phyloP scores from a whole-genome alignment of 2,797 vertebrate genomes.

The Phalanger gymnotis region DNA sequence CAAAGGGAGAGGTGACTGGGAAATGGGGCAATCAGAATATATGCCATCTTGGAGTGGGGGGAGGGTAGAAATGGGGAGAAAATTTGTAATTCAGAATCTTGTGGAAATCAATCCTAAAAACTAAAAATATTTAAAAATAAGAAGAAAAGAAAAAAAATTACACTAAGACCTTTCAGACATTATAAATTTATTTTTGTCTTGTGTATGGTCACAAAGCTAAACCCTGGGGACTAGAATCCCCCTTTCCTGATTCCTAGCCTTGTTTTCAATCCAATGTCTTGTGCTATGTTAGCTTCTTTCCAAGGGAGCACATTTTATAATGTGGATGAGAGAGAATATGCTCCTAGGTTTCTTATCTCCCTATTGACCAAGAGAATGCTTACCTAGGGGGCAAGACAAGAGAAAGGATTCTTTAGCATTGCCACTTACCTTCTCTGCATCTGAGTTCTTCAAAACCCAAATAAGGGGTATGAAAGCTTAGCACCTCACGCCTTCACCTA shows the following conservation, averaged over 20 bases:
- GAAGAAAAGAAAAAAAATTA: too few relatives aligned
- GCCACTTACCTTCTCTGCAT: background rate
- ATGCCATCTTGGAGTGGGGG: too few relatives aligned
- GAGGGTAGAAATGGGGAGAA: too few relatives aligned
- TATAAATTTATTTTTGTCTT: background rate
- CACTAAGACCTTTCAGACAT: background rate
- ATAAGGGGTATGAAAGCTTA: background rate
- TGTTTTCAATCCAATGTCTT: background rate
- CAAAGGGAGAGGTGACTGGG: too few relatives aligned
- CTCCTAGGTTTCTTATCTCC: background rate
- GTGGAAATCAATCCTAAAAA: too few relatives aligned
- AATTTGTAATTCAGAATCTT: too few relatives aligned
- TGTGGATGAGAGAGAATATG: background rate
- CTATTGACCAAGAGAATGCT: background rate
- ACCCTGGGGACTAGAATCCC: background rate
- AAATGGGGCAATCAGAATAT: too few relatives aligned
- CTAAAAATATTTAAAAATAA: too few relatives aligned
- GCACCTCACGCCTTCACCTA: background rate
- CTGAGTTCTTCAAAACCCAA: constrained; percentile 14
- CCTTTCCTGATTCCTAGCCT: background rate
- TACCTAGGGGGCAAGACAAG: background rate
- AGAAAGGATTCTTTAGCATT: background rate
- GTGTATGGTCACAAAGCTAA: background rate
- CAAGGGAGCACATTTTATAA: background rate
- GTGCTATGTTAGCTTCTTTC: background rate